These are phyloP conservation scores for Eubasilissa regina DNA, from an alignment of 1,140 invertebrate species.

Conservation along the genomic window DNA sequence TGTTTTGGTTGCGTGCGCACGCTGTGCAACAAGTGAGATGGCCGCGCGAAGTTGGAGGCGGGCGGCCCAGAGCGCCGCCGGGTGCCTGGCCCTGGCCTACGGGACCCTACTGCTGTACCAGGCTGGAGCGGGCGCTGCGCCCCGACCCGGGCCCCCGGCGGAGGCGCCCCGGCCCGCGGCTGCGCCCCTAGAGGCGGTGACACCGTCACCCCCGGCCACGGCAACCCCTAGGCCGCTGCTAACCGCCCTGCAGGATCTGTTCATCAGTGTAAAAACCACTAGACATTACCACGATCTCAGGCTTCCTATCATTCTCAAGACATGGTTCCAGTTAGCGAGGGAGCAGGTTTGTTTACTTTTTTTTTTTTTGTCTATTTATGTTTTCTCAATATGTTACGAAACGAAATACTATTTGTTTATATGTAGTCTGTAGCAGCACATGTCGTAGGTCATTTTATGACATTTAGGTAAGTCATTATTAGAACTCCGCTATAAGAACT, in stretches of 20 bases:
- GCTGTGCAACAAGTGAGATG: constrained; percentile 47
- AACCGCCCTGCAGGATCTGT: constrained; percentile 87
- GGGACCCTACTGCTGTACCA: constrained; percentile 48
- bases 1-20: constrained; percentile 48
- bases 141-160: neutral
- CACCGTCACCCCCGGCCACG: constrained; percentile 47
- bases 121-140: constrained; percentile 29
- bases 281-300: constrained; percentile 88
- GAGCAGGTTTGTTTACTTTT: constrained; percentile 81
- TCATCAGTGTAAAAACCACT: constrained; percentile 96
- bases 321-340: constrained; percentile 93
- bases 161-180: neutral
- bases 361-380: constrained; percentile 23
- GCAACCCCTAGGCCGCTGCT: constrained; percentile 77
- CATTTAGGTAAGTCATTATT: too few species aligned
- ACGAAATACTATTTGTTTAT: neutral
- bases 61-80: constrained; percentile 51
- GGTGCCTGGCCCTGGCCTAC: constrained; percentile 46
- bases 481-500: too few species aligned
- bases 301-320: constrained; percentile 90
- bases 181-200: constrained; percentile 22
- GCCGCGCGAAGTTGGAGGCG: constrained; percentile 51
- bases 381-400: neutral
- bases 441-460: too few species aligned
- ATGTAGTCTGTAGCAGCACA: too few species aligned